Conservation (phyloP, 2,888 invertebrate genomes). For the Stenoptilia bipunctidactyla region DNA sequence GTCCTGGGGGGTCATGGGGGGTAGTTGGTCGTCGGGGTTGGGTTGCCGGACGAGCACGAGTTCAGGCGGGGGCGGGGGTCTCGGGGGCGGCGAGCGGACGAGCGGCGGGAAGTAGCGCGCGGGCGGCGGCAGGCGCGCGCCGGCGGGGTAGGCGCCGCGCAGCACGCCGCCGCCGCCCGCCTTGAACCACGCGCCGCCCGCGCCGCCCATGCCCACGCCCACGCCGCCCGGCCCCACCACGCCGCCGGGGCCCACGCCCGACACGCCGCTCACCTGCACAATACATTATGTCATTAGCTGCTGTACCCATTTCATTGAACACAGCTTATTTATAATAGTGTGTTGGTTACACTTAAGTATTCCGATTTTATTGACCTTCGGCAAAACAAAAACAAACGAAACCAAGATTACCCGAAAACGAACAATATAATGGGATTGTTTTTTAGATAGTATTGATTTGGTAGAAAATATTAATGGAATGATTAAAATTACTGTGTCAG, state of each 20-base stretch:
- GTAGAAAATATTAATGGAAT: no score
- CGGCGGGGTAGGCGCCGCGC: slow-evolving; percentile 22
- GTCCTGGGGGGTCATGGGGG: slow-evolving; percentile 90
- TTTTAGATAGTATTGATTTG: no score
- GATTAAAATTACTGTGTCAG: no score
- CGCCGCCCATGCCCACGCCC: slow-evolving; percentile 3
- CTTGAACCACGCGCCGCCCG: slow-evolving; percentile 20
- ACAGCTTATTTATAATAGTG: no score
- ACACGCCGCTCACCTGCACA: slow-evolving; percentile 15
- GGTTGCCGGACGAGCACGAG: slow-evolving; percentile 74
- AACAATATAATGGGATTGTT: no score
- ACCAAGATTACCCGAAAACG: no score
- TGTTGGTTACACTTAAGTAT: no score
- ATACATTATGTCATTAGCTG: no score
- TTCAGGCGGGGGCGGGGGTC: slow-evolving; percentile 74
- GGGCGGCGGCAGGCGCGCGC: slow-evolving; percentile 76
- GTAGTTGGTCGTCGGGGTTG: slow-evolving; percentile 77
- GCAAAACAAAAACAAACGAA: no score
- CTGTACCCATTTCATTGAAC: no score
- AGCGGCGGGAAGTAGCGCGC: slow-evolving; percentile 74
- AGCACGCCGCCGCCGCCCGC: slow-evolving; percentile 25
- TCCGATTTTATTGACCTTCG: no score
- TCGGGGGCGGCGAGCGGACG: slow-evolving; percentile 78
- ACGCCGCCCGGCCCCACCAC: slow-evolving; percentile 14
- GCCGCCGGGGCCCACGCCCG: slow-evolving; percentile 22